Percentiles rank a stretch among this genome's conserved stretches.
phyloP scores from a whole-genome alignment of 2,113 vertebrate genomes.

The Hipposideros armiger region DNA sequence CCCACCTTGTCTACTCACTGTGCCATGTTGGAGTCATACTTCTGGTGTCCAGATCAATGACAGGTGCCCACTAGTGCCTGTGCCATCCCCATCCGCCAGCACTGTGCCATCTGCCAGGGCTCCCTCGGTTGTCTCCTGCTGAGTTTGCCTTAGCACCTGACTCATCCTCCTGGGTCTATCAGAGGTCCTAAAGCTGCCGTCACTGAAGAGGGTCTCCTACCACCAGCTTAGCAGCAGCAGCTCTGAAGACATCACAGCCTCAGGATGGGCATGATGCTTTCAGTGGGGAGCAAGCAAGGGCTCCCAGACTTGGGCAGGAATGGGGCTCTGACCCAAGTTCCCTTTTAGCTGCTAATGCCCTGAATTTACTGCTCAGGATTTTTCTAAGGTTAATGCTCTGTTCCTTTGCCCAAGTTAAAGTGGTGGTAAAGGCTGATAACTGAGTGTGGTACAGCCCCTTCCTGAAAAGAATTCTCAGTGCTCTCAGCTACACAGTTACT shows the following conservation, averaged over 20 bases:
- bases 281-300: not conserved
- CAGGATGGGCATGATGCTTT: not conserved
- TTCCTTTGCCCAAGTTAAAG: not conserved
- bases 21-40: not conserved
- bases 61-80: not conserved
- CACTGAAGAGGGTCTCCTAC: not conserved
- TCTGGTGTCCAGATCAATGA: not conserved
- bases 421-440: accelerated
- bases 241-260: not conserved
- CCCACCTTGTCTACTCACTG: not conserved
- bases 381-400: not conserved
- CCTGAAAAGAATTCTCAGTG: not conserved
- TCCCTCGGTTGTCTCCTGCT: not conserved
- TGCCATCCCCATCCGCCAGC: not conserved
- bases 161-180: not conserved
- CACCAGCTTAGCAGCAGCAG: not conserved
- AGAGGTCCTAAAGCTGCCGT: not conserved
- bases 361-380: not conserved
- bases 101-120: not conserved
- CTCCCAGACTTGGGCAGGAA: not conserved
- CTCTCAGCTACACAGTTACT: not conserved
- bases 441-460: not conserved
- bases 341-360: not conserved
- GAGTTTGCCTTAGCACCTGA: not conserved
- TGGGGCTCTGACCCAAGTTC: not conserved